Conservation (phyloP, 2,113 vertebrate genomes). For the Pangasianodon gigas region DNA sequence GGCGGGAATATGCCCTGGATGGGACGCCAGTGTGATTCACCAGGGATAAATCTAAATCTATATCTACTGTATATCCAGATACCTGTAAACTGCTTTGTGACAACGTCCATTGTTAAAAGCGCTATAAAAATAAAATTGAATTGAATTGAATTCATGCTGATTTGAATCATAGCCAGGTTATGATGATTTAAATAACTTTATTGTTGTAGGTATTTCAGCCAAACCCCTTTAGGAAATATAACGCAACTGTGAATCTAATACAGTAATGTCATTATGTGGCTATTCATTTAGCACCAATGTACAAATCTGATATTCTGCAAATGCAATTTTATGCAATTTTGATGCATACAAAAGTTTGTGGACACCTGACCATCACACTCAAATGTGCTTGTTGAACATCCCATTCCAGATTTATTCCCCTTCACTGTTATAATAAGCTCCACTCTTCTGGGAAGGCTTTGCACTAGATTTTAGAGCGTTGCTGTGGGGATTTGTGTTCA, state of each 20-base stretch:
- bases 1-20: neutral
- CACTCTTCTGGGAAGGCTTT: neutral
- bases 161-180: neutral
- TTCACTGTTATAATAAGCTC: neutral
- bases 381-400: neutral
- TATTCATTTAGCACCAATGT: neutral
- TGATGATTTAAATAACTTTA: neutral
- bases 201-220: neutral
- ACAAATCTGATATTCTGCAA: neutral
- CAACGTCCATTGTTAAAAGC: neutral
- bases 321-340: neutral
- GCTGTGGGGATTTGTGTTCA: too few species aligned
- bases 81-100: neutral
- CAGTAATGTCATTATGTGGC: neutral
- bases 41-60: neutral
- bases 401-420: neutral
- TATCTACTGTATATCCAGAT: neutral
- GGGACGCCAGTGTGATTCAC: neutral
- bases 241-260: neutral
- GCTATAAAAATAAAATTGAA: neutral
- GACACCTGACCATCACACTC: neutral
- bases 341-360: neutral
- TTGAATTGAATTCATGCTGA: neutral
- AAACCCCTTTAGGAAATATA: neutral
- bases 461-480: too few species aligned